Evolutionary conservation across 2,797 vertebrate species (phyloP).

Genomic region (Poeciliopsis presidionis): DNA sequence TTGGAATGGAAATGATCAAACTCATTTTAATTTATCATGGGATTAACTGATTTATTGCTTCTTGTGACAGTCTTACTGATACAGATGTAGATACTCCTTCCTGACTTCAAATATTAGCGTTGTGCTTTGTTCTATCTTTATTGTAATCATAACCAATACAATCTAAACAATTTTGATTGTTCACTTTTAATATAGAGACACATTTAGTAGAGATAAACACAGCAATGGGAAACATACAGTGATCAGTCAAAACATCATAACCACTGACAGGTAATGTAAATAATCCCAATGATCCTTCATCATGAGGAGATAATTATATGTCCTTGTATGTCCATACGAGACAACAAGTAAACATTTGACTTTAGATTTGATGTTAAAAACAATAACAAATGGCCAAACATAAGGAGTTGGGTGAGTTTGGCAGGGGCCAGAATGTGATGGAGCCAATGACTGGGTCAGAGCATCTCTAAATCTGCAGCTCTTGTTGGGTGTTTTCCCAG

Average conservation of each 20-base stretch:
- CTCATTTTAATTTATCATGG: no score
- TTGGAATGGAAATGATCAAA: no score
- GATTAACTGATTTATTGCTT: no score
- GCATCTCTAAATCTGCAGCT: slow-evolving; percentile 1
- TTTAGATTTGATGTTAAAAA: background rate
- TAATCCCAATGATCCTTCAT: background rate
- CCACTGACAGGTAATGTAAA: background rate
- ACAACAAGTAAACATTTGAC: background rate
- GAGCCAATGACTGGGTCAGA: background rate
- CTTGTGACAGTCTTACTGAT: background rate
- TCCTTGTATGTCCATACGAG: background rate
- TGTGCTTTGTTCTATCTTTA: background rate
- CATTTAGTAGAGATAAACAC: background rate
- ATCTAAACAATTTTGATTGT: background rate
- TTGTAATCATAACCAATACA: background rate
- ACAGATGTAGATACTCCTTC: background rate
- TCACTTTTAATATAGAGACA: background rate
- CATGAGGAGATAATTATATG: no score
- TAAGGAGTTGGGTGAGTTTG: background rate
- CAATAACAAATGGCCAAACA: background rate
- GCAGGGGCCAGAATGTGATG: background rate
- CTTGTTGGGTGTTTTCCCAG: background rate
- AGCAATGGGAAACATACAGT: background rate
- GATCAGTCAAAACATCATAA: background rate
- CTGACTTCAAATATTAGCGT: background rate